Base-by-base conservation (phyloP, 2,113 vertebrate genomes). In the Psilopsiagon aurifrons region DNA sequence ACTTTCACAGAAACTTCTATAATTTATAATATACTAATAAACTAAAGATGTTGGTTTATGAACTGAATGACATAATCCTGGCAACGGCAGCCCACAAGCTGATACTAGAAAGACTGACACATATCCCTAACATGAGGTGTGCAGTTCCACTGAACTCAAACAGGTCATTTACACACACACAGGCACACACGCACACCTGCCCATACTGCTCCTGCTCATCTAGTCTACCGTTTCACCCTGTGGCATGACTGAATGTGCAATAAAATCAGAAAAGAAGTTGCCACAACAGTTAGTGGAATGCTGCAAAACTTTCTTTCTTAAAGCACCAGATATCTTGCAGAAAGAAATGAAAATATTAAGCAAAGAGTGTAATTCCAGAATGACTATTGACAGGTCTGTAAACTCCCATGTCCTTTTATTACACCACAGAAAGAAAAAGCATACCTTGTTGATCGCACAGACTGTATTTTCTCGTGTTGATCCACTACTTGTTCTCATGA, bases 391-490 rank as follows among this genome's bases (percentile, higher is more conserved):
- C 2, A 75, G 46, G 31, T n/a, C 54, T 83, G 55, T 64, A 51
- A 83, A 85, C 18, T 33, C 57, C 39, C 74, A 17, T 2, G 10
- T 27, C 37, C 47, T 54, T 81, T 46, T 29, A 57, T 23, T 39
- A 39, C n/a, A 47, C 3, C 31, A 37, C 68, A 91, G 52, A 54
- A 17, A 62, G 28, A 46, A 83, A 66, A 55, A 88, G 59, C 18
- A 7, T 90, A 99, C 99, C 98, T 99, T 99, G 97, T 99, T 99
- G 92, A 99, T 98, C 1, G 99, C 98, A 46, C 99, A 99, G 4
- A 88, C 76, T 0, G 99, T 99, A 31, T 99, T 99, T 92, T 99
- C 97, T 76, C 99, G 97, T 76, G 96, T 98, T 23, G 98, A 98
- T 35, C 99, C 99, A 64, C 99, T 99, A 91, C 99, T 99, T 51